Evolutionary conservation across 2,888 invertebrate genomes (phyloP).

Genomic region (Hemithea aestivaria): DNA sequence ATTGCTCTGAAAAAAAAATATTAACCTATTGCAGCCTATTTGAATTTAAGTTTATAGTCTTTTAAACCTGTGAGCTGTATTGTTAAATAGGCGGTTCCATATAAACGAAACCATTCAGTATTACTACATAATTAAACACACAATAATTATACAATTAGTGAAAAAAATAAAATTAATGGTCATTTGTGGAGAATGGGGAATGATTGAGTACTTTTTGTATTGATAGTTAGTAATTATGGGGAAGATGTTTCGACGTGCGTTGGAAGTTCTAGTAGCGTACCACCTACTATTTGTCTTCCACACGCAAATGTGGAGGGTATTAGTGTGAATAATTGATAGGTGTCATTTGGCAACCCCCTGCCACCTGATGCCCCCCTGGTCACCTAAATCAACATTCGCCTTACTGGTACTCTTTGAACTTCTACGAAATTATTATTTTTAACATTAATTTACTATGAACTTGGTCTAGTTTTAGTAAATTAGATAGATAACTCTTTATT

Average conservation of each 20-base stretch:
- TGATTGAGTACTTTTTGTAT: conserved; percentile 41
- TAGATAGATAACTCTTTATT: no score
- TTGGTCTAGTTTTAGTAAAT: no score
- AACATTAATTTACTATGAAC: no score
- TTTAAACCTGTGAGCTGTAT: no score
- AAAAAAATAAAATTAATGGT: conserved; percentile 29
- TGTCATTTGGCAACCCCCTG: conserved; percentile 77
- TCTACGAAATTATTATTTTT: background rate
- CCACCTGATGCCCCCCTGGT: conserved; percentile 26
- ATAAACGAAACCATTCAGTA: background rate
- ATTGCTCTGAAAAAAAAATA: no score
- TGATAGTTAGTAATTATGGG: conserved; percentile 56
- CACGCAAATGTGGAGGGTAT: conserved; percentile 76
- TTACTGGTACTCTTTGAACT: conserved; percentile 16
- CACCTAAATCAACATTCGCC: conserved; percentile 33
- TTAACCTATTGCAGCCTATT: no score
- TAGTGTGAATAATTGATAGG: conserved; percentile 77
- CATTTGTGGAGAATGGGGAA: conserved; percentile 24
- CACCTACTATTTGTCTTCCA: conserved; percentile 71
- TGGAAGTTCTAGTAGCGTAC: conserved; percentile 38
- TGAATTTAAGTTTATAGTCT: no score
- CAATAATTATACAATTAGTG: conserved; percentile 15
- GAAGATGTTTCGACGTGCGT: conserved; percentile 59
- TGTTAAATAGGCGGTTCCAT: no score
- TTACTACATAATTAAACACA: conserved; percentile 22